Evolutionary conservation across 1,140 invertebrate species (phyloP).

Genomic region (Brachionus sp.): DNA sequence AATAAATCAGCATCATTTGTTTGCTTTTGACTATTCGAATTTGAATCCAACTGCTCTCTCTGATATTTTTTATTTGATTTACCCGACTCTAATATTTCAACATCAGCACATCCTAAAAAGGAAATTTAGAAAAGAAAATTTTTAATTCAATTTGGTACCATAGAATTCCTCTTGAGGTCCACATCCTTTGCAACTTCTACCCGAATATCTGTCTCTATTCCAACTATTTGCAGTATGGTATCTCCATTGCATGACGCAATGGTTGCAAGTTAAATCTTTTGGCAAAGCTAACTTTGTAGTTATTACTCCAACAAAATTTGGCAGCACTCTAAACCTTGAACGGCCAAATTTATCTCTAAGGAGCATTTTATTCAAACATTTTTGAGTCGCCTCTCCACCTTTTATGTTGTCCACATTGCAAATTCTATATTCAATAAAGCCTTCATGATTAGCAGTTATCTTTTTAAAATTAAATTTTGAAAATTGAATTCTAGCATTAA

Average conservation of each 20-base stretch:
- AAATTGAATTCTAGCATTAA: not conserved
- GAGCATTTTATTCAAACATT: conserved; percentile 29
- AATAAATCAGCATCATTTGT: not conserved
- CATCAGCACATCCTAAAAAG: conserved; percentile 1
- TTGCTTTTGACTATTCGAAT: not conserved
- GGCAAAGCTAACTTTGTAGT: conserved; percentile 49
- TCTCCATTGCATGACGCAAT: conserved; percentile 54
- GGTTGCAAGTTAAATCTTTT: conserved; percentile 51
- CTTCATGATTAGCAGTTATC: conserved; percentile 53
- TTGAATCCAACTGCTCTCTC: not conserved
- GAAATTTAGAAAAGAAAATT: not conserved
- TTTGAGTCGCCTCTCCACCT: conserved; percentile 9
- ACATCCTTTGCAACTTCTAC: conserved; percentile 47
- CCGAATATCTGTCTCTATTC: conserved; percentile 30
- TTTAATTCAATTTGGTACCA: not conserved
- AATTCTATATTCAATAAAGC: conserved; percentile 51
- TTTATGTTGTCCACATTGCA: conserved; percentile 46
- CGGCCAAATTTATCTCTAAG: not conserved
- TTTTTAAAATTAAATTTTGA: conserved; percentile 63
- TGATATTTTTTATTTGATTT: not conserved
- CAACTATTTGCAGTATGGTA: conserved; percentile 47
- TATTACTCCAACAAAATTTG: not conserved
- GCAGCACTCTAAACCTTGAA: not conserved
- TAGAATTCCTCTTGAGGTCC: conserved; percentile 49
- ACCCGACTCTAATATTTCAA: not conserved